These are phyloP conservation scores for Hyphantria cunea DNA, from an alignment of 1,140 invertebrate genomes.

Conservation along the genomic window DNA sequence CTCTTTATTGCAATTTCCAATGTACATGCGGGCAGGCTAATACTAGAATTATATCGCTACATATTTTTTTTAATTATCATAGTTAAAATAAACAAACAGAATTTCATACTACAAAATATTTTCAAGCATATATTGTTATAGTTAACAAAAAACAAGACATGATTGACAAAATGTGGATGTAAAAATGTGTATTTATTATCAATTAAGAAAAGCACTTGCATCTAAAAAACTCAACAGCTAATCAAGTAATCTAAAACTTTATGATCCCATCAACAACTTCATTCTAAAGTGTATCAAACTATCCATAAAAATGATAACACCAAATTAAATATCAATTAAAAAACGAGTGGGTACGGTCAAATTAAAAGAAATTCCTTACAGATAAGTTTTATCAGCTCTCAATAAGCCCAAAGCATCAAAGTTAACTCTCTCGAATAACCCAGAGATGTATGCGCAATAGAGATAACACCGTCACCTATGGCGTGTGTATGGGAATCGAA, in stretches of 20 bases:
- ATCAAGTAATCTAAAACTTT: too few species aligned
- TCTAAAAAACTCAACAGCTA: too few species aligned
- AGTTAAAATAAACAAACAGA: too few species aligned
- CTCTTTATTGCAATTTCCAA: too few species aligned
- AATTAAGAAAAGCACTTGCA: too few species aligned
- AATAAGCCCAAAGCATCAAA: not conserved
- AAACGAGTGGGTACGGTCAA: not conserved
- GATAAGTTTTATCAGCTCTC: slow-evolving; percentile 19
- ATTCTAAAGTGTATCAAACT: not conserved
- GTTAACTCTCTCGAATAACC: not conserved
- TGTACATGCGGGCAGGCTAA: too few species aligned
- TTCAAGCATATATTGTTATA: too few species aligned
- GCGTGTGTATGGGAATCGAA: slow-evolving; percentile 10
- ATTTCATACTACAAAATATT: too few species aligned
- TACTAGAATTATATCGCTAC: too few species aligned
- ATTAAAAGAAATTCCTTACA: slow-evolving; percentile 14
- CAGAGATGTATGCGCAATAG: slow-evolving; percentile 5
- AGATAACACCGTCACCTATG: slow-evolving; percentile 27
- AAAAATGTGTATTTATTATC: not conserved
- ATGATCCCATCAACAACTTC: not conserved
- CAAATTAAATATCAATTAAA: slow-evolving; percentile 24
- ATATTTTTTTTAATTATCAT: too few species aligned
- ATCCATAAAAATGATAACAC: not conserved
- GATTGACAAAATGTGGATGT: not conserved
- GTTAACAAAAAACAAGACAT: not conserved